Base-by-base conservation (phyloP, 2,797 vertebrate genomes). In the Acipenser transmontanus region DNA sequence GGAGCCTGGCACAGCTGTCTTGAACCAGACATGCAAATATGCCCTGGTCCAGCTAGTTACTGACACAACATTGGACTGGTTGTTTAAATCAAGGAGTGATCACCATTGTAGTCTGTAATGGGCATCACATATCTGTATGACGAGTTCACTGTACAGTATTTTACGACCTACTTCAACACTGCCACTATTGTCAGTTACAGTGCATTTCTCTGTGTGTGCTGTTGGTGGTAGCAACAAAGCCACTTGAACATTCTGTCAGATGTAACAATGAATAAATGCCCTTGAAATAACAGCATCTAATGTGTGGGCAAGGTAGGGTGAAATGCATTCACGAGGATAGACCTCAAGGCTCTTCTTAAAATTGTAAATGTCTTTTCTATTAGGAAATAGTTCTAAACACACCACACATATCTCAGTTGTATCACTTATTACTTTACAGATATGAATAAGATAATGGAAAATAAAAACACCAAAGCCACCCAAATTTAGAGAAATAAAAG, bases 1-100 rank as follows among this genome's bases (percentile, higher is more conserved):
- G 61, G 64, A 13, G 65, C 66, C 62, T 68, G 66, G 70, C 70
- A 68, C 66, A 50, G 63, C 47, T 65, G 50, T 34, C 63, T n/a
- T 62, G 11, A 49, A 47, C 7, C n/a, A 59, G 12, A 51, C 59
- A 11, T 11, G 2, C 47, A 59, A 20, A 10, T 17, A 59, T 66
- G 34, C 64, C 34, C 34, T n/a, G 51, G 47, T 47, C 6, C 54
- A 57, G 34, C 47, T 9, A 34, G 34, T 4, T 34, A 34, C 34
- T 34, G 34, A 34, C 34, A 34, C 34, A 34, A 34, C 34, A 34
- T 34, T 34, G 34, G 34, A 34, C 34, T 34, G 34, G 34, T 34
- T 34, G 34, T 34, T 34, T 34, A 34, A 34, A 7, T 54, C 63
- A 11, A 57, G 54, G 54, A 57, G 54, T 11, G 11, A 47, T 7